These are phyloP conservation scores for Pithys albifrons DNA, from an alignment of 2,113 vertebrate species.

Conservation along the genomic window DNA sequence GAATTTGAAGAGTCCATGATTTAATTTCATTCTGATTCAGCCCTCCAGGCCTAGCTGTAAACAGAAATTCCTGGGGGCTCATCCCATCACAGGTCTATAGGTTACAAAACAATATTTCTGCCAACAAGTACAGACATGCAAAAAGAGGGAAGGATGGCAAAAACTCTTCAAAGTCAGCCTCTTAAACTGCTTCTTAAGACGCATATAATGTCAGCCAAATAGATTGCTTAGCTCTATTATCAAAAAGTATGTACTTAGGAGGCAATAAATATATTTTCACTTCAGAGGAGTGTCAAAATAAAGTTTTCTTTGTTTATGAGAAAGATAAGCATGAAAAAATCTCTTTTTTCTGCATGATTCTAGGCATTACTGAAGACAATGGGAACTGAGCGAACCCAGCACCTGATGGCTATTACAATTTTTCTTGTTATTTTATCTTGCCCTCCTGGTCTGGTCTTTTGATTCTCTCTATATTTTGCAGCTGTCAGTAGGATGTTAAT, in stretches of 20 bases:
- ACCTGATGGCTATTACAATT: background rate
- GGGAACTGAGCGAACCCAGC: background rate
- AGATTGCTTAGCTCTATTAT: background rate
- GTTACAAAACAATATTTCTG: background rate
- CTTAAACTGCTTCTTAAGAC: background rate
- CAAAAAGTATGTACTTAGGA: background rate
- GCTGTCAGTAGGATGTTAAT: slow-evolving; percentile 16
- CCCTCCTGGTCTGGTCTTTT: background rate
- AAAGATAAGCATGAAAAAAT: background rate
- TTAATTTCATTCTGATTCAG: background rate
- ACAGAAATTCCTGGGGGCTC: background rate
- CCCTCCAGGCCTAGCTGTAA: background rate
- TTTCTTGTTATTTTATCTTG: slow-evolving; percentile 36
- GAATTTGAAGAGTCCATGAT: background rate
- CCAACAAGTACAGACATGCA: background rate
- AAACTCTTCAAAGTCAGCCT: background rate
- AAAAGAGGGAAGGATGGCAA: background rate
- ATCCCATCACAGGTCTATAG: background rate
- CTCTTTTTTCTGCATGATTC: background rate
- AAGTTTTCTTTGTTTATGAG: background rate
- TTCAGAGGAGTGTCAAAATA: background rate
- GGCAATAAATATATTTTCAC: background rate
- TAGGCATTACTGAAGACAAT: background rate
- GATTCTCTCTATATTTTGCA: slow-evolving; percentile 11
- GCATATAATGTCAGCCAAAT: background rate